Evolutionary conservation across 1,140 invertebrate genomes (phyloP), one percentile per base, ranked within the genome.

Genomic region (Cryptotermes secundus): DNA sequence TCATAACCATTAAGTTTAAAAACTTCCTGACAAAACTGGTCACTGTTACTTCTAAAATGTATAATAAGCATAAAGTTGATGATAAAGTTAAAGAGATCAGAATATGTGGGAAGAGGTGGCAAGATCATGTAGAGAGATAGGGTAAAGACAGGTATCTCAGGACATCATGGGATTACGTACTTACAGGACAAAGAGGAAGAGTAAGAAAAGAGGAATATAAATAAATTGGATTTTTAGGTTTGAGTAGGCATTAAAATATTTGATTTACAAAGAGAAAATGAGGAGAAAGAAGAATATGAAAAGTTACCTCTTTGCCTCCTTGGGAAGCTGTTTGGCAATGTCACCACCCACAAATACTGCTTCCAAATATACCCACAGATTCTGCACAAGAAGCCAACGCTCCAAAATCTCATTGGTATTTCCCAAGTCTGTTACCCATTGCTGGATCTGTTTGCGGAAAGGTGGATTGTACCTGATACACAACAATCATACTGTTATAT

Each of bases 291-390:
- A 3, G 16, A 42, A 42, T 42, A 49, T 49, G 45, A 49, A 49
- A 19, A 49, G 45, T 83, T 86, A 92, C 92, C 92, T 93, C 90
- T 97, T 96, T 1, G 97, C 97, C 91, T 98, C 97, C 89, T 97
- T 97, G 0, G 98, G 98, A 80, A 99, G 90, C 89, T 99, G 98
- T 89, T 99, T 99, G 22, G 98, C 98, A 87, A 99, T 99, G 87
- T 99, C 98, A 85, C 98, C 98, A 26, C 98, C 98, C 0, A 99
- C 97, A 89, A 99, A 99, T 3, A 99, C 98, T 1, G 98, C 98
- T 89, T 99, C 98, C 19, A 99, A 90, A 89, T 99, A 99, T 0
- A 99, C 97, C 98, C 98, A 99, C 93, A 99, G 96, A 89, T 99
- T 99, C 90, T 99, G 98, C 0, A 99, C 98, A 3, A 98, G 92